phyloP scores from a whole-genome alignment of 1,140 invertebrate genomes.

The Coenobita brevimanus region DNA sequence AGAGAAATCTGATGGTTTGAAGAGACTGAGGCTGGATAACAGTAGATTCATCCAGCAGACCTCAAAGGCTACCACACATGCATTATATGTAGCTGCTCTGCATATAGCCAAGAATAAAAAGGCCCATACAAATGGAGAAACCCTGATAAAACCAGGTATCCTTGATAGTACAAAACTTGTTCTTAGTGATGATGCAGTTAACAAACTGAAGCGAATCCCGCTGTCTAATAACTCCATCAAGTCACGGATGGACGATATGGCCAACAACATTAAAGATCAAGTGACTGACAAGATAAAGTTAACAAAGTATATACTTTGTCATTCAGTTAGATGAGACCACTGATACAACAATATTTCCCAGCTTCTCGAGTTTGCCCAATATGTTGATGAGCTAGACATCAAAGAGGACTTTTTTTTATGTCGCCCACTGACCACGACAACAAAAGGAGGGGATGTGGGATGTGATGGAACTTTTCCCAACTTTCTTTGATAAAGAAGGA shows the following conservation, averaged over 20 bases:
- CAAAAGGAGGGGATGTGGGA: no score
- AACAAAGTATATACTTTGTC: background rate
- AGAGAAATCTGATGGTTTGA: background rate
- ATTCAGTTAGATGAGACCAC: no score
- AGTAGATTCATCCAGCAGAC: background rate
- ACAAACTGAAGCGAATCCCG: background rate
- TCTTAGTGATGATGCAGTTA: background rate
- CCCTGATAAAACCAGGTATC: no score
- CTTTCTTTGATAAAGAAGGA: background rate
- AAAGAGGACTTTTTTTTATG: background rate
- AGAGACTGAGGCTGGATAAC: slow-evolving; percentile 3
- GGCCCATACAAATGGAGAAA: no score
- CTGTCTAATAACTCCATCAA: background rate
- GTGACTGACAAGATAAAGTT: no score
- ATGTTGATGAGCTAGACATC: background rate
- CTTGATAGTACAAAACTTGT: no score
- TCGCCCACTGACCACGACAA: background rate
- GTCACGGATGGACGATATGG: background rate
- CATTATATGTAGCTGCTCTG: no score
- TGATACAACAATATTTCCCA: background rate
- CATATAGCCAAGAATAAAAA: background rate
- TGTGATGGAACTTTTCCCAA: no score
- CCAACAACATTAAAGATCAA: no score
- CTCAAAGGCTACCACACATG: no score
- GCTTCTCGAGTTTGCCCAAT: background rate